phyloP scores from a whole-genome alignment of 1,140 invertebrate genomes.

The Caerostris darwini region DNA sequence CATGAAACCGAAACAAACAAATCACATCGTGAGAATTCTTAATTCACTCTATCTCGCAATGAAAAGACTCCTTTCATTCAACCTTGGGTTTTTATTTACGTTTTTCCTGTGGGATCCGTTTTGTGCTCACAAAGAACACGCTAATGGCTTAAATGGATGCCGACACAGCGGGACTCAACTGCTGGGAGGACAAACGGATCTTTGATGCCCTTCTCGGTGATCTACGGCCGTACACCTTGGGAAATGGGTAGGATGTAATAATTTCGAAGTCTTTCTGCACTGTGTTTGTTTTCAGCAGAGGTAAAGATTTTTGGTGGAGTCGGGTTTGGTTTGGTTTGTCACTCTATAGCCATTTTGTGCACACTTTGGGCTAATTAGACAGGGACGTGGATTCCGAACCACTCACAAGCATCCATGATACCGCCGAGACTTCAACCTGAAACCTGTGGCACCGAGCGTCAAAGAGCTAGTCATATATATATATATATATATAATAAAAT shows the following conservation, averaged over 20 bases:
- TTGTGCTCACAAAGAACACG: background rate
- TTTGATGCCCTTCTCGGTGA: background rate
- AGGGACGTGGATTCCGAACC: no score
- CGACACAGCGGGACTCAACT: background rate
- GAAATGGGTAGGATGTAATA: background rate
- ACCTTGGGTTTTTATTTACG: background rate
- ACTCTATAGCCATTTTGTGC: no score
- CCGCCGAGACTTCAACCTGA: no score
- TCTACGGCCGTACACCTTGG: background rate
- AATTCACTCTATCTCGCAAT: background rate
- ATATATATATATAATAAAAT: no score
- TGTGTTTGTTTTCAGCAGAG: no score
- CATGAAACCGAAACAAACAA: background rate
- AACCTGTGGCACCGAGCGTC: no score
- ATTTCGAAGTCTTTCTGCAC: background rate
- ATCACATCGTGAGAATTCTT: background rate
- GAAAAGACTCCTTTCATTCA: background rate
- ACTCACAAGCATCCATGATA: no score
- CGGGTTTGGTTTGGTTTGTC: no score
- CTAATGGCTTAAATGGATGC: slow-evolving; percentile 36
- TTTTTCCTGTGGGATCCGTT: background rate
- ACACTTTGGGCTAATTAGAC: no score
- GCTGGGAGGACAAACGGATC: background rate
- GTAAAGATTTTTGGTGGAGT: no score
- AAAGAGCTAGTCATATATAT: no score